phyloP scores from a whole-genome alignment of 2,113 vertebrate genomes.

The Australoheros scitulus region DNA sequence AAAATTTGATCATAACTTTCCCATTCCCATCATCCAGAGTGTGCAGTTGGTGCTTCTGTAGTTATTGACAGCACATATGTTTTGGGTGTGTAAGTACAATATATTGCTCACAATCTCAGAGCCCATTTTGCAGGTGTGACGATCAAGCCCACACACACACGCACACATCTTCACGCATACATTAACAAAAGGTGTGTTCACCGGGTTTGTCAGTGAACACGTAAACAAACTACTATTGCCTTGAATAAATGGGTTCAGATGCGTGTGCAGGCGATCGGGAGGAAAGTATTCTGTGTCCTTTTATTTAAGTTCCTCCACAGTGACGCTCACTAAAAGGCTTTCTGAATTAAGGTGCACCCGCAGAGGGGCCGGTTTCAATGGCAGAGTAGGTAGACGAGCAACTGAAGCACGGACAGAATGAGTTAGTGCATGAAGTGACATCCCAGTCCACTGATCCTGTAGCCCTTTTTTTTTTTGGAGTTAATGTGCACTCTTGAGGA shows the following conservation, averaged over 20 bases:
- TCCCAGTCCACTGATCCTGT: conserved; percentile 61
- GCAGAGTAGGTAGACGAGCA: conserved; percentile 4
- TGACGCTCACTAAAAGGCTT: not conserved
- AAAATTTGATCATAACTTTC: conserved; percentile 11
- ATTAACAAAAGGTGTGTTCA: conserved; percentile 52
- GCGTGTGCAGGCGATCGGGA: conserved; percentile 29
- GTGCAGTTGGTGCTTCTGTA: conserved; percentile 59
- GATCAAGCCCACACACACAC: conserved; percentile 10
- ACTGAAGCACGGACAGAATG: conserved; percentile 27
- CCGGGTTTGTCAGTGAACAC: conserved; percentile 29
- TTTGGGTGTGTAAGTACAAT: conserved; percentile 40
- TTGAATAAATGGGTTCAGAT: conserved; percentile 40
- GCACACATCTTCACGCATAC: conserved; percentile 20
- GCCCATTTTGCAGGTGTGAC: conserved; percentile 45
- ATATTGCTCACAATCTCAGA: conserved; percentile 71
- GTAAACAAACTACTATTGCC: conserved; percentile 66
- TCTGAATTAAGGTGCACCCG: not conserved
- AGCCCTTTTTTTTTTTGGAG: conserved; percentile 70
- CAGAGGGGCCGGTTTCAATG: not conserved
- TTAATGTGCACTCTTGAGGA: conserved; percentile 45
- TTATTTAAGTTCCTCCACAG: conserved; percentile 30
- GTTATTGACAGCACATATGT: conserved; percentile 47
- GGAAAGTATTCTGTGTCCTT: conserved; percentile 6
- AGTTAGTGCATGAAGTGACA: conserved; percentile 45
- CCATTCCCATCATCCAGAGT: conserved; percentile 52